Percentiles rank a stretch among this genome's conserved stretches.
Conservation (phyloP, 2,888 invertebrate species). For the Drosophila subsilvestris region DNA sequence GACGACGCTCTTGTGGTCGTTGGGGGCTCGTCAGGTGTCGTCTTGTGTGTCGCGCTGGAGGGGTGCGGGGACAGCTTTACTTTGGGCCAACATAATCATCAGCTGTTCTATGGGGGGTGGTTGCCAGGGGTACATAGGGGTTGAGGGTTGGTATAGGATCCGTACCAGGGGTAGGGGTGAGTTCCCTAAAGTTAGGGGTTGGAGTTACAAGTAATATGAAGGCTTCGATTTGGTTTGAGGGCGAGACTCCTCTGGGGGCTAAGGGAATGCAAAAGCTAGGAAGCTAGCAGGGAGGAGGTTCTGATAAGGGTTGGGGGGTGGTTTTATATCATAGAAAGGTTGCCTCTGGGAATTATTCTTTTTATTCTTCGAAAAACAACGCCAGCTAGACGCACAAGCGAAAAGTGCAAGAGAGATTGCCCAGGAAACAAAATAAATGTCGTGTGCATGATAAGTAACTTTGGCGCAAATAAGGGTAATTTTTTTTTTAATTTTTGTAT, state of each 20-base stretch:
- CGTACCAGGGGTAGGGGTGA: not conserved
- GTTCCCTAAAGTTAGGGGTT: not conserved
- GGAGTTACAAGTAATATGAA: not conserved
- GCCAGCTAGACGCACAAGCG: too few relatives aligned
- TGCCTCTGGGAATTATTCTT: too few relatives aligned
- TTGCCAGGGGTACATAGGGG: constrained; percentile 9
- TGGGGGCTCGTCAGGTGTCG: constrained; percentile 33
- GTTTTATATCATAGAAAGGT: not conserved
- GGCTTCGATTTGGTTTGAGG: not conserved
- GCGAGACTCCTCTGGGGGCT: too few relatives aligned
- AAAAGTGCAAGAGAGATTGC: too few relatives aligned
- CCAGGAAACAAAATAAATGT: too few relatives aligned
- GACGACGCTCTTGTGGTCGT: constrained; percentile 27
- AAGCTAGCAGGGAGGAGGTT: not conserved
- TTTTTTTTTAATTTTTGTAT: too few relatives aligned
- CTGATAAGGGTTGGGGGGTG: not conserved
- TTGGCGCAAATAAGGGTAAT: too few relatives aligned
- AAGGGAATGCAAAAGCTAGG: too few relatives aligned
- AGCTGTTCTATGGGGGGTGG: constrained; percentile 19
- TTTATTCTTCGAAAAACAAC: too few relatives aligned
- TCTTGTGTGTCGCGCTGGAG: not conserved
- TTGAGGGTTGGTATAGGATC: not conserved
- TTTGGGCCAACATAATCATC: constrained; percentile 29
- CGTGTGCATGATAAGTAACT: too few relatives aligned
- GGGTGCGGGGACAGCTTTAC: not conserved